Evolutionary conservation across 2,888 invertebrate genomes (phyloP).

Genomic region (Alviniconcha strummeri): DNA sequence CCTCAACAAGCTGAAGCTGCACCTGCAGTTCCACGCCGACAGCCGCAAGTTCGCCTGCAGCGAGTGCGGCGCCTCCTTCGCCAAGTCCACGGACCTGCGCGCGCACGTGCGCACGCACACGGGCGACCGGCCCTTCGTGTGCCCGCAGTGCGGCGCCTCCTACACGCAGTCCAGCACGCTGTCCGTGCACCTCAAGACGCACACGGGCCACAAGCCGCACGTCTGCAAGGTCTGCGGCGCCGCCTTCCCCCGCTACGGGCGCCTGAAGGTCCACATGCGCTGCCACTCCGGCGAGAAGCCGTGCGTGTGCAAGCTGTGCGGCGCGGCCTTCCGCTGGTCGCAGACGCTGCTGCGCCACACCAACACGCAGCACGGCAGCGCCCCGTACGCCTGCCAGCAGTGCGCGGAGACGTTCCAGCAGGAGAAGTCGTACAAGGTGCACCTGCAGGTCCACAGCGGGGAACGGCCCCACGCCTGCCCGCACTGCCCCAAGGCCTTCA

Average conservation of each 20-base stretch:
- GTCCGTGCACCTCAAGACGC: slow-evolving; percentile 9
- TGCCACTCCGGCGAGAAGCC: slow-evolving; percentile 29
- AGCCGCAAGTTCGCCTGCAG: slow-evolving; percentile 5
- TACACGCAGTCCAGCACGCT: slow-evolving; percentile 24
- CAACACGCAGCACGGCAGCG: neutral
- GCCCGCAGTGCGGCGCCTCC: slow-evolving; percentile 2
- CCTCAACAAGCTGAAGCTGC: slow-evolving; percentile 7
- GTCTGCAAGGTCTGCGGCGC: slow-evolving; percentile 8
- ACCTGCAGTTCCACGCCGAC: slow-evolving; percentile 16
- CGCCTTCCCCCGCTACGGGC: slow-evolving; percentile 8
- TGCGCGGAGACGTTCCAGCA: neutral
- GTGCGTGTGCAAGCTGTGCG: slow-evolving; percentile 16
- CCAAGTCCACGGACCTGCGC: neutral
- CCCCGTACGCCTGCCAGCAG: neutral
- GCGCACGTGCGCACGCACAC: slow-evolving; percentile 14
- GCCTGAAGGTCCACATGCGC: slow-evolving; percentile 13
- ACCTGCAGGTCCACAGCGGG: slow-evolving; percentile 13
- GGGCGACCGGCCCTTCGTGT: slow-evolving; percentile 18
- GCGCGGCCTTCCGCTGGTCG: slow-evolving; percentile 8
- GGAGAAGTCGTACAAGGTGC: neutral
- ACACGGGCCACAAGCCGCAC: slow-evolving; percentile 12
- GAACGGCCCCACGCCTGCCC: slow-evolving; percentile 6
- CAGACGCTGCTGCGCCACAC: slow-evolving; percentile 10
- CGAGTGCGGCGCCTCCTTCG: slow-evolving; percentile 13
- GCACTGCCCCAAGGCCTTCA: slow-evolving; percentile 10